phyloP scores from a whole-genome alignment of 1,140 invertebrate species.

The Caenorhabditis brenneri region DNA sequence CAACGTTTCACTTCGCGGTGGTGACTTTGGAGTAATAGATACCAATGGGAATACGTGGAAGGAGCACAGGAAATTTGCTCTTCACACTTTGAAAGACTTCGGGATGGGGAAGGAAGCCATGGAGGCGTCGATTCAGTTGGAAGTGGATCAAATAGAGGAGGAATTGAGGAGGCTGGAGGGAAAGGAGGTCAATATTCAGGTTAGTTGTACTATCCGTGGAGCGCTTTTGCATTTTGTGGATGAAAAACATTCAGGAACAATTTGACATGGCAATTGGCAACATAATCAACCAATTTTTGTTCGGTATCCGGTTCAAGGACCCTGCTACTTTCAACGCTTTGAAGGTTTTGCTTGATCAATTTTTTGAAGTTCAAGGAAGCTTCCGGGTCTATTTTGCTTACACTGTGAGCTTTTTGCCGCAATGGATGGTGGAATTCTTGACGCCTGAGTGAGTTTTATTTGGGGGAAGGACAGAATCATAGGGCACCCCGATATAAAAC shows the following conservation, averaged over 20 bases:
- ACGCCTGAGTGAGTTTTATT: slow-evolving; percentile 3
- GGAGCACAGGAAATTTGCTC: slow-evolving; percentile 2
- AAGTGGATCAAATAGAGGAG: background rate
- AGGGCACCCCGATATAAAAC: background rate
- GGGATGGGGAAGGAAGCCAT: slow-evolving; percentile 7
- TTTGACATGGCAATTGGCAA: slow-evolving; percentile 22
- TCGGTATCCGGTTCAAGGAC: background rate
- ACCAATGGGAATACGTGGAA: slow-evolving; percentile 26
- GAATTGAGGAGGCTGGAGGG: background rate
- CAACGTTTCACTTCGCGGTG: background rate
- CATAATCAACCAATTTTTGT: background rate
- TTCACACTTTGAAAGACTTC: slow-evolving; percentile 20
- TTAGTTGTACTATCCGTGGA: background rate
- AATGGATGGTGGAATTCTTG: background rate
- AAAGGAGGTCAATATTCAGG: slow-evolving; percentile 7
- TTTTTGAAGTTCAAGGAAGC: background rate
- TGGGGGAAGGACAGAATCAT: background rate
- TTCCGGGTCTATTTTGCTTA: background rate
- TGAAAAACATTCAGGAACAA: background rate
- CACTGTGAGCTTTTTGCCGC: background rate
- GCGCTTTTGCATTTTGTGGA: background rate
- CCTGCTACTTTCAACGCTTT: background rate
- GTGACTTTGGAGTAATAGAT: background rate
- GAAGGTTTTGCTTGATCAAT: background rate
- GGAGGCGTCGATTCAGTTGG: slow-evolving; percentile 31